A percentile compares a stretch with the other conserved stretches of the same genome.
Evolutionary conservation across 2,888 invertebrate species (phyloP).

Genomic region (Perithous albicinctus): DNA sequence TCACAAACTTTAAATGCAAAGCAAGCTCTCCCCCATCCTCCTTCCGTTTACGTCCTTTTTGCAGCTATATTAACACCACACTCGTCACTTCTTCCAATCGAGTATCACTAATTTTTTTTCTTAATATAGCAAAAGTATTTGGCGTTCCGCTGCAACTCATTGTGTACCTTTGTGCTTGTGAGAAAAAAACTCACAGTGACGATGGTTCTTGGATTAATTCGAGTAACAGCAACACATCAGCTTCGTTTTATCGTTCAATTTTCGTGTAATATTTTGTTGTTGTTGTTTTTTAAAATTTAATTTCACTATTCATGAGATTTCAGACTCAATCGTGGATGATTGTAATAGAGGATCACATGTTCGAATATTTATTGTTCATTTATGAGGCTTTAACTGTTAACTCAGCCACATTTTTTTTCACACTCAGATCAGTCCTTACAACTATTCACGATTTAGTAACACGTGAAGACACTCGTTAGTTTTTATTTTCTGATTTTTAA

Average conservation of each 20-base stretch:
- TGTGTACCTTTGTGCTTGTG: slow-evolving; percentile 55
- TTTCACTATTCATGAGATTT: background rate
- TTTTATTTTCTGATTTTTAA: too few species aligned
- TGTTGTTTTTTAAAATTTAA: too few species aligned
- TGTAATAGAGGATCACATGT: too few species aligned
- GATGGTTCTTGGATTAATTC: slow-evolving; percentile 1
- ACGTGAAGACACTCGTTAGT: too few species aligned
- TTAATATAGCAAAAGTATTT: slow-evolving; percentile 59
- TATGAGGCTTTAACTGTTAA: too few species aligned
- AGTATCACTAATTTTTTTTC: slow-evolving; percentile 16
- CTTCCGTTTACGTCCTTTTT: slow-evolving; percentile 11
- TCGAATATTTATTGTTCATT: slow-evolving; percentile 21
- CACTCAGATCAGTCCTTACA: too few species aligned
- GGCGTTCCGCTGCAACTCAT: slow-evolving; percentile 50
- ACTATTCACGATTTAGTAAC: too few species aligned
- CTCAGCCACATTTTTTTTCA: too few species aligned
- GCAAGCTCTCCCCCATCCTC: slow-evolving; percentile 49
- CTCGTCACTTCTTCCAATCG: background rate
- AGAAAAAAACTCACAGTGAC: slow-evolving; percentile 33
- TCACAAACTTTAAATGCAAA: slow-evolving; percentile 32
- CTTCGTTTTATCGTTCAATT: background rate
- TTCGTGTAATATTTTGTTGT: background rate
- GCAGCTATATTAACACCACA: slow-evolving; percentile 10
- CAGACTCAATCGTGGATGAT: too few species aligned
- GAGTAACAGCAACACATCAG: background rate